phyloP scores from a whole-genome alignment of 2,888 invertebrate genomes.

The Thecophora atra region DNA sequence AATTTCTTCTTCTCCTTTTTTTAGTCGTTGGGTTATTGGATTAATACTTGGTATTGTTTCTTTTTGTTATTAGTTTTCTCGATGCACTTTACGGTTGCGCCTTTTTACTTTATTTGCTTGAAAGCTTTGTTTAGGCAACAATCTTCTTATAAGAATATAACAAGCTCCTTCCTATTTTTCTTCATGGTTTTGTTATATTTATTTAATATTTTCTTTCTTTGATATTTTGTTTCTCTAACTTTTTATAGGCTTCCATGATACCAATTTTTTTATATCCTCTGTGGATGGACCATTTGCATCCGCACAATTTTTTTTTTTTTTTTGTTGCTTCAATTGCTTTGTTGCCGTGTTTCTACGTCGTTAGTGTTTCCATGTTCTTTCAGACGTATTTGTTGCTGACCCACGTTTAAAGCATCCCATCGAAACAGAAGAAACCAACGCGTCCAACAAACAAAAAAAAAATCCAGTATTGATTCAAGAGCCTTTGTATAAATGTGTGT shows the following conservation, averaged over 20 bases:
- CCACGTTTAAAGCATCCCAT: conserved; percentile 8
- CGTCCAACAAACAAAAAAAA: background rate
- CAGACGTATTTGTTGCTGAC: background rate
- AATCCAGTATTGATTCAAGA: background rate
- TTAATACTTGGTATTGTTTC: background rate
- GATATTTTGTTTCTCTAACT: conserved; percentile 5
- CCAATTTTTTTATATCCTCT: background rate
- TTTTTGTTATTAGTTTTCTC: background rate
- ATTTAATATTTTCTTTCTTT: conserved; percentile 15
- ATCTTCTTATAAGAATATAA: background rate
- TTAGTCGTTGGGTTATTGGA: no score
- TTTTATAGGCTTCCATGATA: background rate
- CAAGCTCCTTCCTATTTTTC: background rate
- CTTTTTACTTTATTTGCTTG: no score
- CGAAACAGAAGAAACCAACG: background rate
- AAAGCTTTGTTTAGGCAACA: no score
- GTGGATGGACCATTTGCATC: background rate
- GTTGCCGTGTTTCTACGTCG: background rate
- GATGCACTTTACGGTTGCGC: no score
- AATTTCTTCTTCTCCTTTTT: no score
- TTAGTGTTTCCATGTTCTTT: background rate
- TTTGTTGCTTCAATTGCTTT: background rate
- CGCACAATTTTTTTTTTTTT: background rate
- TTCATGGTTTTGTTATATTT: conserved; percentile 1
- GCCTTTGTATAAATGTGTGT: background rate